These are phyloP conservation scores for Odontothrips loti DNA, from an alignment of 2,888 invertebrate species.

Conservation along the genomic window DNA sequence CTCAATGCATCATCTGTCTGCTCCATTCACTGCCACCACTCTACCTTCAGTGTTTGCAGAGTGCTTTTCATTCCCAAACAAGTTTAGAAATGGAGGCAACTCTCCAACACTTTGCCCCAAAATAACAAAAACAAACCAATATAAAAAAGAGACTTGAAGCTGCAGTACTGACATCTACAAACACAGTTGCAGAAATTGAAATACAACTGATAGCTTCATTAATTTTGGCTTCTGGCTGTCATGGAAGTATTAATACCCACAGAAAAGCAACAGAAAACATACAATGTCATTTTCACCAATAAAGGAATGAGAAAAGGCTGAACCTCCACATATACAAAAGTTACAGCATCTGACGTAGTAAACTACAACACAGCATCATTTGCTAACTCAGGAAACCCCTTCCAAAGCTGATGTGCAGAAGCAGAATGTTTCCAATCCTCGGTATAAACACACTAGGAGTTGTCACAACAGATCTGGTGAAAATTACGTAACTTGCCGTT, in stretches of 20 bases:
- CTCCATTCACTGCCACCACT: constrained; percentile 14
- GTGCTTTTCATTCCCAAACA: background rate
- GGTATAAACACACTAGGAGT: too few species aligned
- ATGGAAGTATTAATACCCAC: background rate
- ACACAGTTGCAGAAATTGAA: too few species aligned
- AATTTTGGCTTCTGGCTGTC: background rate
- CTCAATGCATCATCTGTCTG: background rate
- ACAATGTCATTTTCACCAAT: background rate
- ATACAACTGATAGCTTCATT: background rate
- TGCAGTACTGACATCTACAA: too few species aligned
- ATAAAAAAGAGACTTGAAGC: too few species aligned
- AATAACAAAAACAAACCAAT: background rate
- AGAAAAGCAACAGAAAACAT: background rate
- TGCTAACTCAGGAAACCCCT: too few species aligned
- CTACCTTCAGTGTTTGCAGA: background rate
- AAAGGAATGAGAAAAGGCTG: background rate
- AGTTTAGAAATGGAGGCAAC: background rate
- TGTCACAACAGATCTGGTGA: too few species aligned
- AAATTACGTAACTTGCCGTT: too few species aligned
- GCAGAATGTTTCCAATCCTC: too few species aligned
- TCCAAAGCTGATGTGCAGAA: too few species aligned
- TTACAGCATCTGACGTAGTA: too few species aligned
- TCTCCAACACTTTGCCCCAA: background rate
- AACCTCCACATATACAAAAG: background rate
- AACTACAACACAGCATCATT: too few species aligned